Percentiles rank a stretch among this genome's conserved stretches.
Evolutionary conservation across 2,113 vertebrate species (phyloP).

Genomic region (Gymnarchus niloticus): DNA sequence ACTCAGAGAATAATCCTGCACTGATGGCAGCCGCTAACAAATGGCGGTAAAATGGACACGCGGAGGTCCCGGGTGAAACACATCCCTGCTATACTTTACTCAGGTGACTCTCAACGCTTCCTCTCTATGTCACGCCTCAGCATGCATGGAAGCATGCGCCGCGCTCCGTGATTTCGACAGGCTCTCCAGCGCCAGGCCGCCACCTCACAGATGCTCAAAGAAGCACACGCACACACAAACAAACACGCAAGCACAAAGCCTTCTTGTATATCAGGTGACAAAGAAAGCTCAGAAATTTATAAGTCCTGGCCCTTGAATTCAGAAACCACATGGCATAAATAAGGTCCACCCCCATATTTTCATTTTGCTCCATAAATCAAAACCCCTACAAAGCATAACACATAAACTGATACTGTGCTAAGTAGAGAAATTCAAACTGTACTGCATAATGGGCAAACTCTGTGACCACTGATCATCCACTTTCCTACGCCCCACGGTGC

Average conservation of each 20-base stretch:
- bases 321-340: slow-evolving; percentile 7
- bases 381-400: neutral
- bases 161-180: neutral
- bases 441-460: neutral
- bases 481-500: neutral
- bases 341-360: neutral
- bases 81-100: neutral
- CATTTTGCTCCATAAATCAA: neutral
- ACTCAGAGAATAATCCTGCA: neutral
- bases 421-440: neutral
- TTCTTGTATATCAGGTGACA: neutral
- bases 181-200: neutral
- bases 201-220: neutral
- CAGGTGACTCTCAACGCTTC: neutral
- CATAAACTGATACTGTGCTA: neutral
- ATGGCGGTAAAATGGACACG: neutral
- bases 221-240: neutral
- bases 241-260: neutral
- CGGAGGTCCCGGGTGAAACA: neutral
- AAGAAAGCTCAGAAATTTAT: neutral
- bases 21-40: neutral
- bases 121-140: neutral
- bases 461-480: neutral
- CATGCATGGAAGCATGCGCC: neutral
- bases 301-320: neutral